Percentiles rank a stretch among this genome's conserved stretches.
These are phyloP conservation scores for Temnopleurus reevesii DNA, from an alignment of 53 echinoderm and acorn worm genomes.

Conservation along the genomic window DNA sequence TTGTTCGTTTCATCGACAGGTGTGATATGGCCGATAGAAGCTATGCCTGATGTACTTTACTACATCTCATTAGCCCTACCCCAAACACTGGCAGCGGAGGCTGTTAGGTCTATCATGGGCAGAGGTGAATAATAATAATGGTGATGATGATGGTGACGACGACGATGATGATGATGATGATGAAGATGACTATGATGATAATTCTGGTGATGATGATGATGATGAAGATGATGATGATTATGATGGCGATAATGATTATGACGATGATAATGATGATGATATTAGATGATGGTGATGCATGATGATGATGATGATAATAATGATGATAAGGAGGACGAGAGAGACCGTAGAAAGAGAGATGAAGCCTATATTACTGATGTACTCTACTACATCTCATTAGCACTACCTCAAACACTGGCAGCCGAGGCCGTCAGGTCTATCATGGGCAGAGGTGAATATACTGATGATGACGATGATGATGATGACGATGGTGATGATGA, in stretches of 20 bases:
- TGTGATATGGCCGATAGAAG: slow-evolving; percentile 92
- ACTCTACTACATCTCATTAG: slow-evolving; percentile 82
- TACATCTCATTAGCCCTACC: slow-evolving; percentile 86
- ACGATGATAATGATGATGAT: too few species aligned
- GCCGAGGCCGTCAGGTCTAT: slow-evolving; percentile 75
- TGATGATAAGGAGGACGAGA: too few species aligned
- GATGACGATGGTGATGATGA: not conserved
- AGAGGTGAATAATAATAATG: slow-evolving; percentile 73
- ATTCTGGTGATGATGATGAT: too few species aligned
- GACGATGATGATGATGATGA: too few species aligned
- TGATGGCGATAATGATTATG: too few species aligned
- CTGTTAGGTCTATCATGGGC: slow-evolving; percentile 68
- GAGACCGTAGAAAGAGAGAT: too few species aligned
- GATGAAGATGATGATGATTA: too few species aligned
- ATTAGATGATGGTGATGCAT: too few species aligned
- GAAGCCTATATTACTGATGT: too few species aligned
- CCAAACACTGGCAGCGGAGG: slow-evolving; percentile 86
- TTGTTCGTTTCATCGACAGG: slow-evolving; percentile 55
- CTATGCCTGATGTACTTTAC: slow-evolving; percentile 76
- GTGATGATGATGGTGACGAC: too few species aligned
- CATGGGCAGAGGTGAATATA: not conserved
- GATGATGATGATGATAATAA: too few species aligned
- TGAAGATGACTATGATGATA: too few species aligned
- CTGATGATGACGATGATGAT: not conserved
- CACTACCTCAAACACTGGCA: slow-evolving; percentile 90